A percentile compares a stretch with the other conserved stretches of the same genome.
Conservation (phyloP, 1,140 invertebrate species). For the Pogonus chalceus region DNA sequence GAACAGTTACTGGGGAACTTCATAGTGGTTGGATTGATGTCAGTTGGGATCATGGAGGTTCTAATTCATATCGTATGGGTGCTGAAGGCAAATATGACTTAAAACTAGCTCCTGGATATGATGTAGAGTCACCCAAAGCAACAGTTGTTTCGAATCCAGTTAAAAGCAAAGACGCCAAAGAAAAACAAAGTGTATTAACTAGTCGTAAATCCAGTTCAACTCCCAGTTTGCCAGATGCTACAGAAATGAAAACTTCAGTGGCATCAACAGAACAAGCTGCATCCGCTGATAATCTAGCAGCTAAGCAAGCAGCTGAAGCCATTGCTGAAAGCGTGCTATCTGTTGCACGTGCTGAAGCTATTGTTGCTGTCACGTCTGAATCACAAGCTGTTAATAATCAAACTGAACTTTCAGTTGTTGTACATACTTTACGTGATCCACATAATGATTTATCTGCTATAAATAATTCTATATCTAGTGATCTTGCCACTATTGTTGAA, state of each 20-base stretch:
- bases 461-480: conserved; percentile 53
- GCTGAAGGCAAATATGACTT: conserved; percentile 96
- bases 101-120: conserved; percentile 58
- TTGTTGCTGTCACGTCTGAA: conserved; percentile 50
- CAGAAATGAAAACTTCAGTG: conserved; percentile 63
- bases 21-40: conserved; percentile 98
- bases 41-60: conserved; percentile 91
- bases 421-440: conserved; percentile 48
- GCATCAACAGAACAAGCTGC: conserved; percentile 84
- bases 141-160: conserved; percentile 3
- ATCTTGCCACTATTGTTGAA: conserved; percentile 77
- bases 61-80: conserved; percentile 96
- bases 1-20: conserved; percentile 81
- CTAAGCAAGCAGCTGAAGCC: conserved; percentile 83
- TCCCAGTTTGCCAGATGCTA: conserved; percentile 79
- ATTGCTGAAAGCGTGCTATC: conserved; percentile 80
- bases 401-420: conserved; percentile 46
- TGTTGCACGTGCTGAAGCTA: conserved; percentile 68
- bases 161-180: conserved; percentile 37
- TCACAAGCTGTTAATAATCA: conserved; percentile 39
- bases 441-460: conserved; percentile 53
- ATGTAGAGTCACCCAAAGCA: conserved; percentile 31
- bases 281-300: conserved; percentile 80
- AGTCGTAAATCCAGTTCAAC: conserved; percentile 91
- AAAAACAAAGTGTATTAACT: conserved; percentile 50